Conservation (phyloP, 2,113 vertebrate genomes). For the Brachyistius frenatus region DNA sequence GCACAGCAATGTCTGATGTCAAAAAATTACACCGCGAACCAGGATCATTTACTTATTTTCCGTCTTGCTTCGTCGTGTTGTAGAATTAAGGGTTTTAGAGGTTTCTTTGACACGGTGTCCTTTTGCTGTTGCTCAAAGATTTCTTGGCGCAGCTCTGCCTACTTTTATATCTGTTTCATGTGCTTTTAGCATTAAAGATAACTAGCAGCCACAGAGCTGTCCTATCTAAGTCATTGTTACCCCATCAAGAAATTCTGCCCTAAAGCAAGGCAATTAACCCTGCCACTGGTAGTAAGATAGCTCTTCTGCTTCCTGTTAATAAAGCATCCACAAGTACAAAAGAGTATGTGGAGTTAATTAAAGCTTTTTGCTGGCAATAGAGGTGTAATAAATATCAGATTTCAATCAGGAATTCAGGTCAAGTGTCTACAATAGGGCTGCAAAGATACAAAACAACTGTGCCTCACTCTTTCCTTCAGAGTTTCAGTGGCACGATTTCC, state of each 20-base stretch:
- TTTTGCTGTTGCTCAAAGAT: conserved; percentile 42
- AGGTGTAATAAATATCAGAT: conserved; percentile 63
- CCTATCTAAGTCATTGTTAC: conserved; percentile 50
- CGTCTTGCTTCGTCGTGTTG: neutral
- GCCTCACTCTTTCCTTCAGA: conserved; percentile 24
- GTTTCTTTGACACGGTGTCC: conserved; percentile 34
- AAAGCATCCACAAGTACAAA: conserved; percentile 32
- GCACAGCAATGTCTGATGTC: conserved; percentile 21
- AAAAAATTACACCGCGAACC: conserved; percentile 24
- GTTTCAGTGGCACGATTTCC: conserved; percentile 13
- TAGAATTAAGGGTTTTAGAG: conserved; percentile 10
- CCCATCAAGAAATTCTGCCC: conserved; percentile 45
- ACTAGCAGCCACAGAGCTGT: conserved; percentile 47
- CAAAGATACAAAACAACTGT: conserved; percentile 35
- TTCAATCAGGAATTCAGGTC: conserved; percentile 60
- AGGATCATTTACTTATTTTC: neutral
- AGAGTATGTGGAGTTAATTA: conserved; percentile 56
- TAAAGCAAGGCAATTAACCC: conserved; percentile 66
- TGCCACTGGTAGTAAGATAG: conserved; percentile 59
- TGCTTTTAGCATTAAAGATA: conserved; percentile 57
- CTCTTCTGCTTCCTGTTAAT: conserved; percentile 17
- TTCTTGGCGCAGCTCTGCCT: conserved; percentile 20
- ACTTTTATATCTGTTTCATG: conserved; percentile 72
- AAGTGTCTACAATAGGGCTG: conserved; percentile 51
- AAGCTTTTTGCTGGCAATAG: conserved; percentile 49